Evolutionary conservation across 2,888 invertebrate genomes (phyloP).

Genomic region (Protula sp.): DNA sequence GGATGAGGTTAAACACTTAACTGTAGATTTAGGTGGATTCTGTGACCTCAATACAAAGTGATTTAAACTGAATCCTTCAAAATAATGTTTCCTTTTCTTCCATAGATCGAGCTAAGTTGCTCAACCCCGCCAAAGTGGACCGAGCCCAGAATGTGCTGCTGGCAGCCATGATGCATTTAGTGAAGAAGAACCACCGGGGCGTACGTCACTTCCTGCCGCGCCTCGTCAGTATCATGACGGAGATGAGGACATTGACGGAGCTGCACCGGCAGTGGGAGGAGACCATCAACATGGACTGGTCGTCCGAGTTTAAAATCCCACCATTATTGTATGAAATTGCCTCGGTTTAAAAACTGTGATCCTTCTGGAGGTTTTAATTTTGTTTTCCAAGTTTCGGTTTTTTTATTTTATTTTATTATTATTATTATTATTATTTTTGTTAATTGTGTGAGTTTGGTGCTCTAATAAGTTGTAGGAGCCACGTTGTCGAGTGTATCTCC

Average conservation of each 20-base stretch:
- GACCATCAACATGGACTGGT: conserved; percentile 19
- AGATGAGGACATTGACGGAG: conserved; percentile 16
- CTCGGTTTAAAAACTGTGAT: conserved; percentile 12
- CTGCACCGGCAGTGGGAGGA: conserved; percentile 15
- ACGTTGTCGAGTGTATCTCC: too few species aligned
- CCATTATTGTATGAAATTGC: conserved; percentile 22
- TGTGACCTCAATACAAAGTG: too few species aligned
- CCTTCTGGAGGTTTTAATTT: too few species aligned
- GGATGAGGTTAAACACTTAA: too few species aligned
- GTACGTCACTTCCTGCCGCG: conserved; percentile 8
- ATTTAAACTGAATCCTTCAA: too few species aligned
- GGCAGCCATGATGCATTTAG: conserved; percentile 9
- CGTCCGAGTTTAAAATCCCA: conserved; percentile 14
- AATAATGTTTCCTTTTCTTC: too few species aligned
- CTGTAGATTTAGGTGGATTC: too few species aligned
- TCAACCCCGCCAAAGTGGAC: conserved; percentile 9
- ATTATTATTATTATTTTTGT: too few species aligned
- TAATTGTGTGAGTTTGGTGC: too few species aligned
- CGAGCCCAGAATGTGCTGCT: conserved; percentile 12
- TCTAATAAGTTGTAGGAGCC: too few species aligned
- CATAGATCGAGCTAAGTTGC: conserved; percentile 9
- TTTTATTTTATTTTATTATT: too few species aligned
- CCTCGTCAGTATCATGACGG: conserved; percentile 9
- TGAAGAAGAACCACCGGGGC: conserved; percentile 11
- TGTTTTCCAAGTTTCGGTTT: too few species aligned